Evolutionary conservation across 2,113 vertebrate genomes (phyloP).

Genomic region (Stigmatopora argus): DNA sequence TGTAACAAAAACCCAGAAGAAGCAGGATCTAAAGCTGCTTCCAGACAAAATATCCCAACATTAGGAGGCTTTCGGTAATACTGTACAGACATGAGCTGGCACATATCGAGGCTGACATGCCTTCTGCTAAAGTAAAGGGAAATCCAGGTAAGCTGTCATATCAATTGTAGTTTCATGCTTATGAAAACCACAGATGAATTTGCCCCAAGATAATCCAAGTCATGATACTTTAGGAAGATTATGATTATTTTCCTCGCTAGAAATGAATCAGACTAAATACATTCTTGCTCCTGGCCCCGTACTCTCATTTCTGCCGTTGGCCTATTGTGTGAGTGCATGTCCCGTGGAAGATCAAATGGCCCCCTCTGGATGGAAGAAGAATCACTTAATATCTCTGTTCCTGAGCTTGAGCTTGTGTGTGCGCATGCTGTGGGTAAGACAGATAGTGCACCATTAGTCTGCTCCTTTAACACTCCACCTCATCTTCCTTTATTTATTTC

Average conservation of each 20-base stretch:
- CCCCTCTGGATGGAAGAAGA: slow-evolving; percentile 45
- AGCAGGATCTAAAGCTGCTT: too few species aligned
- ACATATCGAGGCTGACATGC: too few species aligned
- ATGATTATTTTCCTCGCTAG: not conserved
- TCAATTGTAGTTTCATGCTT: too few species aligned
- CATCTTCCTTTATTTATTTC: slow-evolving; percentile 26
- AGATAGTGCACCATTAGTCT: slow-evolving; percentile 13
- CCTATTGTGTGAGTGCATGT: slow-evolving; percentile 53
- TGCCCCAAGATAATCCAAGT: not conserved
- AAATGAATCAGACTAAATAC: not conserved
- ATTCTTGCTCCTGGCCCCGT: not conserved
- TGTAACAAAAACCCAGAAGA: too few species aligned
- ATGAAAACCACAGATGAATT: too few species aligned
- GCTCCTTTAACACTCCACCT: slow-evolving; percentile 11
- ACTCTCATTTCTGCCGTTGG: slow-evolving; percentile 1
- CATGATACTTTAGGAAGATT: not conserved
- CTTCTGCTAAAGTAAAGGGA: too few species aligned
- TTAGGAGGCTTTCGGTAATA: too few species aligned
- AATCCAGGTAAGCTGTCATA: too few species aligned
- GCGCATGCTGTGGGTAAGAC: slow-evolving; percentile 34
- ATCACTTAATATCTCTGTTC: slow-evolving; percentile 44
- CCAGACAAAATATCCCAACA: too few species aligned
- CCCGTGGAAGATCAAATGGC: slow-evolving; percentile 47
- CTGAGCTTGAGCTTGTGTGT: slow-evolving; percentile 15
- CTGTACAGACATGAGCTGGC: too few species aligned